Percentiles rank a stretch among this genome's conserved stretches.
Conservation (phyloP, 2,113 vertebrate genomes). For the Thunnus maccoyii region DNA sequence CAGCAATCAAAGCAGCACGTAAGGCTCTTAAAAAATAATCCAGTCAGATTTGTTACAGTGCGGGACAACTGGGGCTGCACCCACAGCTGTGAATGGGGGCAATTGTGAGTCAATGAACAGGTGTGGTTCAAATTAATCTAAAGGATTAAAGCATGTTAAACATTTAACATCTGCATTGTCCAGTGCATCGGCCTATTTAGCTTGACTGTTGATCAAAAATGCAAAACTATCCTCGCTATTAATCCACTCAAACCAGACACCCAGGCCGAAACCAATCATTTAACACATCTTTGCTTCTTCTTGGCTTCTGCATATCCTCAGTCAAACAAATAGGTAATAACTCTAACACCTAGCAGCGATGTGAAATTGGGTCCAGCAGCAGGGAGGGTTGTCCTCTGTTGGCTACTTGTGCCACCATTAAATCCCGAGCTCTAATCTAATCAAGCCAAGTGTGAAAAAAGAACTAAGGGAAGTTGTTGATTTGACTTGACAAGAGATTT, state of each 20-base stretch:
- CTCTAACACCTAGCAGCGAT: slow-evolving; percentile 75
- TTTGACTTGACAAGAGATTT: slow-evolving; percentile 85
- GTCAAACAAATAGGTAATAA: slow-evolving; percentile 76
- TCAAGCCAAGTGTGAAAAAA: slow-evolving; percentile 84
- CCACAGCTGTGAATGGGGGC: slow-evolving; percentile 34
- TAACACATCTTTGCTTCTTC: slow-evolving; percentile 60
- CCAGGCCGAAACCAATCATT: slow-evolving; percentile 73
- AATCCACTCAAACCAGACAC: slow-evolving; percentile 77
- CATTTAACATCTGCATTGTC: slow-evolving; percentile 35
- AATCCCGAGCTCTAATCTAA: slow-evolving; percentile 85
- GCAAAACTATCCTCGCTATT: slow-evolving; percentile 32
- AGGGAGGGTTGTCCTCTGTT: slow-evolving; percentile 17
- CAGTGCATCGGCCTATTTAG: slow-evolving; percentile 23
- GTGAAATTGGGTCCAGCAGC: slow-evolving; percentile 66
- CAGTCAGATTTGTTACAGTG: slow-evolving; percentile 13
- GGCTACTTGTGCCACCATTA: slow-evolving; percentile 68
- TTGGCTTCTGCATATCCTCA: slow-evolving; percentile 78
- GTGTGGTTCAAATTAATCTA: slow-evolving; percentile 64
- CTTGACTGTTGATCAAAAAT: slow-evolving; percentile 63
- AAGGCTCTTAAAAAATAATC: background rate
- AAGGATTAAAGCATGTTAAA: slow-evolving; percentile 59
- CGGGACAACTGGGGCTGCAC: background rate
- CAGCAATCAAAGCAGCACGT: slow-evolving; percentile 1
- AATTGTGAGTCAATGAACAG: slow-evolving; percentile 62
- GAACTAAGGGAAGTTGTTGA: slow-evolving; percentile 85